These are phyloP conservation scores for Pyrrhosoma nymphula DNA, from an alignment of 2,888 invertebrate genomes.

Conservation along the genomic window DNA sequence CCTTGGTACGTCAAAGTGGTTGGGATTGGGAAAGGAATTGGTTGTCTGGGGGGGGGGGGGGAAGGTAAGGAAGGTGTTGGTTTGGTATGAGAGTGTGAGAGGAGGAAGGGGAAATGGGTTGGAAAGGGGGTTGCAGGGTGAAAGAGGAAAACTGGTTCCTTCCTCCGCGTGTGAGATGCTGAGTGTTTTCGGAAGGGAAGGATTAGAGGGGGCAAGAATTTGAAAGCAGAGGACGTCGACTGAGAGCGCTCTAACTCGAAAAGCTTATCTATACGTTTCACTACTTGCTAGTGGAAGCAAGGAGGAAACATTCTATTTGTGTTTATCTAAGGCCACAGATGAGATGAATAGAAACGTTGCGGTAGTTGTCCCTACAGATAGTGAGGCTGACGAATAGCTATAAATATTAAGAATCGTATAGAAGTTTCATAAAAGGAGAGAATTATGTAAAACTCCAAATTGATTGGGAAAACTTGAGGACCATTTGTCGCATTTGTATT, in stretches of 20 bases:
- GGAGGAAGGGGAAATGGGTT: neutral
- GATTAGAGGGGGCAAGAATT: neutral
- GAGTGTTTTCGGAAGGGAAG: conserved; percentile 21
- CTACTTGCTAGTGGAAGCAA: neutral
- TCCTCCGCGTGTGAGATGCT: neutral
- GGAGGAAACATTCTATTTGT: neutral
- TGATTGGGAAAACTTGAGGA: too few relatives aligned
- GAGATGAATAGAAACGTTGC: too few relatives aligned
- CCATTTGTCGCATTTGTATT: too few relatives aligned
- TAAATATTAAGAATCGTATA: too few relatives aligned
- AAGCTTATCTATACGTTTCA: neutral
- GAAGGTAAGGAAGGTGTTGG: neutral
- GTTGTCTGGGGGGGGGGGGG: neutral
- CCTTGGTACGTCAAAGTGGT: neutral
- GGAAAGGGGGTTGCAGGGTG: neutral
- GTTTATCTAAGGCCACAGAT: too few relatives aligned
- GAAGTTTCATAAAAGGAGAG: too few relatives aligned
- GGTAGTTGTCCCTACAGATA: too few relatives aligned
- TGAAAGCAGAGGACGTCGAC: neutral
- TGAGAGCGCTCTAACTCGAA: neutral
- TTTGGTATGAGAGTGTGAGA: neutral
- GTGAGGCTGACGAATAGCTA: too few relatives aligned
- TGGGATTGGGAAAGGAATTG: too few relatives aligned
- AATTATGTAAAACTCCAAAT: too few relatives aligned
- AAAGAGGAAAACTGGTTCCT: conserved; percentile 13